Base-by-base conservation (phyloP, 2,113 vertebrate species). In the Neofelis nebulosa region DNA sequence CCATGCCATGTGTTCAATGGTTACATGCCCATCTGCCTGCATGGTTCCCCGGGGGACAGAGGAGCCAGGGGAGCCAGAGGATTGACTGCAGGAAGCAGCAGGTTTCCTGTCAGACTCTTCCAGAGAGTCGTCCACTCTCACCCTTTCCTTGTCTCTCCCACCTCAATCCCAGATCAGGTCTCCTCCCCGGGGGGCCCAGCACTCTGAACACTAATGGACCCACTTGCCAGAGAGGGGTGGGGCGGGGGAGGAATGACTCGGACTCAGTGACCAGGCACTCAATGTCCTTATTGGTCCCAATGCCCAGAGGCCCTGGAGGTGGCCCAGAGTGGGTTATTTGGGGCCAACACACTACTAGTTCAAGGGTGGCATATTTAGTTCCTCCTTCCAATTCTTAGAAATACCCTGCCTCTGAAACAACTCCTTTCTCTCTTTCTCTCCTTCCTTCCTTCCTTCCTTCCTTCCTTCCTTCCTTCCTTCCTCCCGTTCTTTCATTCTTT, bases 341-440 rank as follows among this genome's bases (percentile, higher is more conserved):
- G 78, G 33, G 7, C 36, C 45, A 27, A 78, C 48, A 19, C 3
- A 4, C 4, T 18, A 3, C 13, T 25, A 29, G 11, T 61, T 63
- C 27, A 7, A 38, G 78, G 45, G 1, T 10, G n/a, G 14, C 5
- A 3, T 2, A 2, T 0, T 0, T 36, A 12, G n/a, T 45, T 33
- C 9, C 50, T 80, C 21, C 21, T 6, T 23, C 41, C 38, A 3
- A 31, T 38, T 65, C 61, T 83, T 71, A 31, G 12, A 57, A 57
- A 57, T 63, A 9, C 3, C 27, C 10, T 63, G 11, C 6, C 13
- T 88, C 29, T 29, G 29, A 65, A 2, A 12, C 19, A 29, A 21
- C 29, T 33, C 27, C 2, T 33, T 48, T 27, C 33, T 36, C 41
- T 23, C 5, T 18, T 14, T 29, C 36, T 71, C 23, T 10, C 36